These are phyloP conservation scores for Caranx ignobilis DNA, from an alignment of 2,113 vertebrate species.

Conservation along the genomic window DNA sequence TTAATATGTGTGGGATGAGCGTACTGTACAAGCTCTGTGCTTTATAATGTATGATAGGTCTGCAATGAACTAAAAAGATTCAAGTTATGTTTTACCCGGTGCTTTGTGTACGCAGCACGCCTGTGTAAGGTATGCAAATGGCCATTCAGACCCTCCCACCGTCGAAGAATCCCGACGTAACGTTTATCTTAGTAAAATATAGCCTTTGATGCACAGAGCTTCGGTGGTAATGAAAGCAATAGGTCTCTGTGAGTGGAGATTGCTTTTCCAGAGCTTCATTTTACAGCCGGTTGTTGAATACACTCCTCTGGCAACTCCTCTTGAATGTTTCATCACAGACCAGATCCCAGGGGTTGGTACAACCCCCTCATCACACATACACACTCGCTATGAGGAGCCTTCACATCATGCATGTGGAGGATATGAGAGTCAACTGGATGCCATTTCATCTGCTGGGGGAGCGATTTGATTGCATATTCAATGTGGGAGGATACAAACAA, in stretches of 20 bases:
- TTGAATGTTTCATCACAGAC: conserved; percentile 84
- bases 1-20: conserved; percentile 50
- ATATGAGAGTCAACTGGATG: conserved; percentile 79
- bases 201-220: conserved; percentile 70
- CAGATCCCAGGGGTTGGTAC: conserved; percentile 75
- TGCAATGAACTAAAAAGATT: conserved; percentile 37
- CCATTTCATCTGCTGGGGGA: conserved; percentile 76
- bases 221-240: conserved; percentile 78
- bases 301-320: conserved; percentile 78
- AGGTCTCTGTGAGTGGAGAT: conserved; percentile 78
- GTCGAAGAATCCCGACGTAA: conserved; percentile 39
- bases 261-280: conserved; percentile 82
- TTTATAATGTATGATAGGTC: conserved; percentile 37
- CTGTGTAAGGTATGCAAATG: conserved; percentile 67
- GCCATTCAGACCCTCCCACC: conserved; percentile 59
- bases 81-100: conserved; percentile 31
- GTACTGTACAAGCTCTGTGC: conserved; percentile 26
- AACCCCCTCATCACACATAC: conserved; percentile 64
- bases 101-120: conserved; percentile 29
- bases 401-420: conserved; percentile 70
- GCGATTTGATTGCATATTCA: conserved; percentile 78
- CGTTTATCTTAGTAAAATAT: conserved; percentile 77
- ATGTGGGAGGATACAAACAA: conserved; percentile 73
- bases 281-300: conserved; percentile 74
- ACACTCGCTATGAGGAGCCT: conserved; percentile 54